Conservation (phyloP, 2,797 vertebrate genomes). For the Enteromius mattozi region DNA sequence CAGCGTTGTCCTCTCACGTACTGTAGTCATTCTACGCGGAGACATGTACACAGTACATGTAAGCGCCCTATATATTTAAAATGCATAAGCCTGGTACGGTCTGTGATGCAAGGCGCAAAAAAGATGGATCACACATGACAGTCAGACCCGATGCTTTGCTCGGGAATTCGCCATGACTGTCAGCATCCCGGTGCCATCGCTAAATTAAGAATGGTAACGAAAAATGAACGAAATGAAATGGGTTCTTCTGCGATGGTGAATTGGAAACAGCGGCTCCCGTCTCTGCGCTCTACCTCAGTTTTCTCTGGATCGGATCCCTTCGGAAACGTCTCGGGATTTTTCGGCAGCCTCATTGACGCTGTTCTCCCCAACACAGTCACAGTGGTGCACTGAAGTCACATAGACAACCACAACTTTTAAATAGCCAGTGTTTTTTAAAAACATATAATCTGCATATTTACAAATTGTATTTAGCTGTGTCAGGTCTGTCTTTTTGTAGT, state of each 20-base stretch:
- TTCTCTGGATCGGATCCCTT: conserved; percentile 56
- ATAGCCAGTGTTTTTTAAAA: not conserved
- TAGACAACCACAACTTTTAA: conserved; percentile 3
- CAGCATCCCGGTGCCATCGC: conserved; percentile 38
- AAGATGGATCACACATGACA: conserved; percentile 40
- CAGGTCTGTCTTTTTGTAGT: not conserved
- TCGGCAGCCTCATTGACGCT: conserved; percentile 36
- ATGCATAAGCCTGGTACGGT: conserved; percentile 54
- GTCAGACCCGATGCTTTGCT: conserved; percentile 57
- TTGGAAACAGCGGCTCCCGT: conserved; percentile 59
- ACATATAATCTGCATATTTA: not conserved
- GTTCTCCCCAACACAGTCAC: conserved; percentile 21
- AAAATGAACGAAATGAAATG: conserved; percentile 47
- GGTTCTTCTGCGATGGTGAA: conserved; percentile 50
- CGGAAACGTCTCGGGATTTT: conserved; percentile 59
- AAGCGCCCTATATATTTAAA: conserved; percentile 65
- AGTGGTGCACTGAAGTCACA: conserved; percentile 18
- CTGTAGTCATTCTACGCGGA: conserved; percentile 62
- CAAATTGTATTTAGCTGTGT: not conserved
- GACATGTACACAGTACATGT: conserved; percentile 62
- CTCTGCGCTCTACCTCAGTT: conserved; percentile 58
- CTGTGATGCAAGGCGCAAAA: conserved; percentile 49
- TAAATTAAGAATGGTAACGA: conserved; percentile 42
- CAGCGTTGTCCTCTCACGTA: conserved; percentile 60
- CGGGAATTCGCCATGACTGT: conserved; percentile 52